Conservation (phyloP, 2,888 invertebrate species). For the Andrena praecox region DNA sequence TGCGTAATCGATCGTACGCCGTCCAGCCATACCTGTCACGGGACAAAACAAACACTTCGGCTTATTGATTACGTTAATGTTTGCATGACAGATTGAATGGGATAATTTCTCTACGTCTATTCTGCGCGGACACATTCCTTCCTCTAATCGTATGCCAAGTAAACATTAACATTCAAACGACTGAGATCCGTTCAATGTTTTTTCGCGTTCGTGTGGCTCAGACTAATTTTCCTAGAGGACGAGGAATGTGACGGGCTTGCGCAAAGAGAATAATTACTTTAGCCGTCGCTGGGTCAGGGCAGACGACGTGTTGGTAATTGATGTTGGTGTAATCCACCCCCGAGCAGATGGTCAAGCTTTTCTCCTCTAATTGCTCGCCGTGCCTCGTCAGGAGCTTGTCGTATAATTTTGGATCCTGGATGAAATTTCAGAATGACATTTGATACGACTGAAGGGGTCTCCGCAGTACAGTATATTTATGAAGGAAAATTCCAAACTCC, state of each 20-base stretch:
- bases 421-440: slow-evolving; percentile 42
- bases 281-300: slow-evolving; percentile 96
- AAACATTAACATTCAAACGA: background rate
- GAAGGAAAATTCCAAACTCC: background rate
- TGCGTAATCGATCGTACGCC: slow-evolving; percentile 97
- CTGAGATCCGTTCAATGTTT: too few relatives aligned
- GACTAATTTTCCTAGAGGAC: slow-evolving; percentile 8
- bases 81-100: slow-evolving; percentile 22
- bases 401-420: slow-evolving; percentile 92
- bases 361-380: slow-evolving; percentile 93
- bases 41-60: slow-evolving; percentile 58
- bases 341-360: slow-evolving; percentile 98
- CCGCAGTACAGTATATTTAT: background rate
- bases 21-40: slow-evolving; percentile 96
- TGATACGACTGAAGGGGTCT: background rate
- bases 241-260: background rate
- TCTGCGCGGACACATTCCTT: background rate
- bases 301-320: slow-evolving; percentile 98
- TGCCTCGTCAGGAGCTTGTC: slow-evolving; percentile 92
- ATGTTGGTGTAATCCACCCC: slow-evolving; percentile 99
- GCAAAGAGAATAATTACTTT: slow-evolving; percentile 88
- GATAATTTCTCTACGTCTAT: slow-evolving; percentile 16
- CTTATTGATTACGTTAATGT: slow-evolving; percentile 44
- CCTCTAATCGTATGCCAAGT: background rate
- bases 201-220: background rate